Conservation (phyloP, 2,113 vertebrate species). For the Lepus timidus region DNA sequence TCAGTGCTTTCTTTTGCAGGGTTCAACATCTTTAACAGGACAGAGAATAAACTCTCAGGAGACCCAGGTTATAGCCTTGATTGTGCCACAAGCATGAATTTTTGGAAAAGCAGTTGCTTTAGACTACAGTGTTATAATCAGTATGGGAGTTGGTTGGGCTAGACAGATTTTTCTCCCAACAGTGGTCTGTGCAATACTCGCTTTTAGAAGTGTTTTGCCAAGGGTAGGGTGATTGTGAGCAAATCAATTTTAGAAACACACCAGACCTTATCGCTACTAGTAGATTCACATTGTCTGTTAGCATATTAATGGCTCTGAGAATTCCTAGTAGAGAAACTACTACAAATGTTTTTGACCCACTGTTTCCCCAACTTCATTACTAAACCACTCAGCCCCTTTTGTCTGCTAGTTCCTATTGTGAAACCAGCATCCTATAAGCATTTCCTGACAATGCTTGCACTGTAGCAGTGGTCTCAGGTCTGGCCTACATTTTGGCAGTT, state of each 20-base stretch:
- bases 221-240: not conserved
- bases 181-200: not conserved
- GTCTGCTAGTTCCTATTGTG: not conserved
- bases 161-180: not conserved
- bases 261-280: not conserved
- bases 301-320: conserved; percentile 24
- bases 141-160: not conserved
- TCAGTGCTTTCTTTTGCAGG: conserved; percentile 78
- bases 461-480: not conserved
- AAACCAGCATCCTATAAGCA: not conserved
- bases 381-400: not conserved
- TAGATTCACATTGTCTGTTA: no score
- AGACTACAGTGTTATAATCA: not conserved
- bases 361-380: conserved; percentile 1
- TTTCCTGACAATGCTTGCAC: not conserved
- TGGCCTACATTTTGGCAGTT: not conserved
- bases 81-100: not conserved
- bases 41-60: not conserved
- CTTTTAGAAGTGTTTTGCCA: not conserved
- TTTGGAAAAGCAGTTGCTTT: not conserved
- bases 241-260: not conserved
- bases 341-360: not conserved
- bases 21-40: not conserved
- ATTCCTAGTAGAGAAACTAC: conserved; percentile 8
- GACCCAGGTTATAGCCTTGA: not conserved